A percentile compares a stretch with the other conserved stretches of the same genome.
These are phyloP conservation scores for Yponomeuta plumbellus DNA, from an alignment of 2,888 invertebrate genomes.

Conservation along the genomic window DNA sequence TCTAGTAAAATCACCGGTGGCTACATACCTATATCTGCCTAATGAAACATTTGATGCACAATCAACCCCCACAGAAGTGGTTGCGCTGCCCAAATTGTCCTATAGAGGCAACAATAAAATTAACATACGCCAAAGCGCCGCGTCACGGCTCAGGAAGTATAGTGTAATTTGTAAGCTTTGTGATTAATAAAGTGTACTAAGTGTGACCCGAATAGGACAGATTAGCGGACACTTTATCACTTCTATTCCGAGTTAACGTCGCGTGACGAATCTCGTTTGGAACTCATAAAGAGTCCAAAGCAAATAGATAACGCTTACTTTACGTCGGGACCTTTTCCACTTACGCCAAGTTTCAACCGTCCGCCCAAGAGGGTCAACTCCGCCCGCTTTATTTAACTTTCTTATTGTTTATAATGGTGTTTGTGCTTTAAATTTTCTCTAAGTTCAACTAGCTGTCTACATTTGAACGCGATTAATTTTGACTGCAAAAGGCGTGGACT, in stretches of 20 bases:
- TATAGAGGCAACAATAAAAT: conserved; percentile 68
- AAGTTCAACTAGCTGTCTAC: conserved; percentile 12
- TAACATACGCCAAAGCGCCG: conserved; percentile 67
- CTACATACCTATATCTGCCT: background rate
- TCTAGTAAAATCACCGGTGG: background rate
- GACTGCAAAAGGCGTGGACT: background rate
- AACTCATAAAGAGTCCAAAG: conserved; percentile 76
- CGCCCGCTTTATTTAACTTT: conserved; percentile 60
- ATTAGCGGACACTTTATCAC: conserved; percentile 76
- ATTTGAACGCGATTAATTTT: conserved; percentile 7
- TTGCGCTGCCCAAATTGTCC: conserved; percentile 62
- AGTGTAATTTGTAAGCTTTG: conserved; percentile 75
- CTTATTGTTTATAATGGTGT: conserved; percentile 69
- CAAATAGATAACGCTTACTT: conserved; percentile 74
- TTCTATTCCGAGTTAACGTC: conserved; percentile 73
- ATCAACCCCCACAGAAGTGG: conserved; percentile 57
- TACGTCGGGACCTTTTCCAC: conserved; percentile 70
- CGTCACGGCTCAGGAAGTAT: conserved; percentile 72
- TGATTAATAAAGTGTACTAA: conserved; percentile 77
- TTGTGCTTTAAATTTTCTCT: conserved; percentile 41
- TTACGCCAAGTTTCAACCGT: conserved; percentile 59
- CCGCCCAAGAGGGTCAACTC: conserved; percentile 51
- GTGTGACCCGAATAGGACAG: conserved; percentile 75
- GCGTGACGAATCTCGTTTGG: conserved; percentile 76
- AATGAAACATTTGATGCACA: conserved; percentile 21